A percentile compares a stretch with the other conserved stretches of the same genome.
Evolutionary conservation across 2,113 vertebrate genomes (phyloP).

Genomic region (Eclectus roratus): DNA sequence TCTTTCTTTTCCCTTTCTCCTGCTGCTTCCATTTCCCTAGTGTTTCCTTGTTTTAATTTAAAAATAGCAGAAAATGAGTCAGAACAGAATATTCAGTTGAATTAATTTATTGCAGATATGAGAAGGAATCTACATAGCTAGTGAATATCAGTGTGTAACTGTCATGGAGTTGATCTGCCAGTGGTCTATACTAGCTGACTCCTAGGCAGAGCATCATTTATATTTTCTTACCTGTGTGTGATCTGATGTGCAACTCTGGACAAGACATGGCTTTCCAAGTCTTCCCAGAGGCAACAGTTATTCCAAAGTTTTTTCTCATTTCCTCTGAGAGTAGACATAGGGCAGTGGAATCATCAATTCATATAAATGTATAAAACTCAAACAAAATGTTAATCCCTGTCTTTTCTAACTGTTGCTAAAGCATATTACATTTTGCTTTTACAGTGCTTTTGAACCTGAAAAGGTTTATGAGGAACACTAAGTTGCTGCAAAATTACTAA

Average conservation of each 20-base stretch:
- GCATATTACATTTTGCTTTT: neutral
- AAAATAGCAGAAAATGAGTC: neutral
- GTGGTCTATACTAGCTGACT: neutral
- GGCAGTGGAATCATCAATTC: neutral
- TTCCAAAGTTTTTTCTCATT: neutral
- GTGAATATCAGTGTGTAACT: neutral
- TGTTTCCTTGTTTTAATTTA: neutral
- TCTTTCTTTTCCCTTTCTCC: neutral
- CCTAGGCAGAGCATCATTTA: neutral
- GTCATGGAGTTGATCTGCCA: neutral
- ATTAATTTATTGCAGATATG: neutral
- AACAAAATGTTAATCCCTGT: neutral
- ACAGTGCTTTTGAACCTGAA: neutral
- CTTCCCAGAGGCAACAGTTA: neutral
- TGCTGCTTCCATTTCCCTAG: neutral
- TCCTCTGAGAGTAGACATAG: neutral
- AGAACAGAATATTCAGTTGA: neutral
- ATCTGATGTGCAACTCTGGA: neutral
- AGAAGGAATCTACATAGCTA: neutral
- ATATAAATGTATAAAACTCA: neutral
- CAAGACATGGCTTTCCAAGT: neutral
- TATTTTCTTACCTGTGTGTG: neutral
- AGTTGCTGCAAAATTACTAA: neutral
- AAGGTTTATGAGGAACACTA: neutral
- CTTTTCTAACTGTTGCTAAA: neutral